Base-by-base conservation (phyloP, 2,113 vertebrate genomes). In the Apus apus region DNA sequence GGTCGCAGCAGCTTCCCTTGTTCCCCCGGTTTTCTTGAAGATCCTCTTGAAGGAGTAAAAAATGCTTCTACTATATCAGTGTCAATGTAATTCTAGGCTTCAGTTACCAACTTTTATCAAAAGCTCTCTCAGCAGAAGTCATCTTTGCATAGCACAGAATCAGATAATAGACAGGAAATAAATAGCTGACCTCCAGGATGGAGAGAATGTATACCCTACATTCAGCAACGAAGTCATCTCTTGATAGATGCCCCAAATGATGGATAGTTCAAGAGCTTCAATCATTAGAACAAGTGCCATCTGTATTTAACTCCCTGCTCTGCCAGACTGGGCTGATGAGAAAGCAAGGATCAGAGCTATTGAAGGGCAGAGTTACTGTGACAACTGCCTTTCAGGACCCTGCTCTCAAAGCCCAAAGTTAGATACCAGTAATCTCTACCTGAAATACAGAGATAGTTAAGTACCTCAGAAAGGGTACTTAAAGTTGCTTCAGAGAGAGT, bases 91-190 rank as follows among this genome's bases (percentile, higher is more conserved):
- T 36, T 56, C 51, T 74, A 58, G 40, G 45, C 48, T 29, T 79
- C 48, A 38, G 58, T 36, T 90, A 56, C 34, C 30, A 89, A 51
- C 11, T 56, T 94, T 79, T 85, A 81, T 85, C 66, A 51, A 70
- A 71, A 96, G 56, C 4, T 78, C 32, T 71, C 66, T 48, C 57
- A 62, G 26, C 43, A 73, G 94, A 20, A 89, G 8, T 19, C 7
- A 1, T 8, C 38, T 85, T 72, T 46, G 14, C 45, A 23, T 53
- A 60, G 14, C 2, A 0, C 68, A 27, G 46, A 79, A 74, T 67
- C 76, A 70, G 46, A 81, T 79, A 75, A 38, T 53, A 51, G 27
- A 10, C 43, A 61, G 70, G 91, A 93, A 75, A 93, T 89, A 96
- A 91, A 73, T 6, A 81, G 30, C 20, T 56, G 30, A 72, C 85